These are phyloP conservation scores for Cyclophora albipunctata DNA, from an alignment of 2,888 invertebrate genomes.

Conservation along the genomic window DNA sequence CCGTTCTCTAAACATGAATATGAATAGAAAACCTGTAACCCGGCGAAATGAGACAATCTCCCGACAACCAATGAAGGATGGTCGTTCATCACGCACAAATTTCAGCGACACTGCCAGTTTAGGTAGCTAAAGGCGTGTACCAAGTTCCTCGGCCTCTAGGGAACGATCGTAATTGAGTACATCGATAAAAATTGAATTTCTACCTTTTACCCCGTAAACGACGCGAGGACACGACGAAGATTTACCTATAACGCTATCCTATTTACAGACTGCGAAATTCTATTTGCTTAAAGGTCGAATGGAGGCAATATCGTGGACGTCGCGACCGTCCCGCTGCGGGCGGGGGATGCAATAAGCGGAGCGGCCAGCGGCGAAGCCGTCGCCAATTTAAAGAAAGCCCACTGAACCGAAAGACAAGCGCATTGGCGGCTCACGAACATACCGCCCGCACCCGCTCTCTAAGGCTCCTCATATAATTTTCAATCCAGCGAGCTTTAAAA, in stretches of 20 bases:
- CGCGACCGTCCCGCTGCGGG: slow-evolving; percentile 53
- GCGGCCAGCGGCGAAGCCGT: slow-evolving; percentile 67
- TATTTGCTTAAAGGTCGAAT: slow-evolving; percentile 73
- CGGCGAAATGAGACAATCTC: slow-evolving; percentile 52
- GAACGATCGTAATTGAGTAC: slow-evolving; percentile 42
- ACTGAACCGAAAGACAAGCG: slow-evolving; percentile 77
- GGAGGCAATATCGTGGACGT: slow-evolving; percentile 73
- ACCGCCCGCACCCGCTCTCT: slow-evolving; percentile 56
- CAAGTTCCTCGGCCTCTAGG: slow-evolving; percentile 21
- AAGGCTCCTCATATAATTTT: slow-evolving; percentile 73
- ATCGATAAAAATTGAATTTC: slow-evolving; percentile 58
- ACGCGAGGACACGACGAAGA: slow-evolving; percentile 46
- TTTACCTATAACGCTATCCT: slow-evolving; percentile 65
- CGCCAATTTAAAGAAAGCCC: slow-evolving; percentile 77
- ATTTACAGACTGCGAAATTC: slow-evolving; percentile 68
- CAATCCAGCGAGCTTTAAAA: slow-evolving; percentile 74
- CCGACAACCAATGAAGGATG: slow-evolving; percentile 59
- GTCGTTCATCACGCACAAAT: slow-evolving; percentile 64
- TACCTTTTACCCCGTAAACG: slow-evolving; percentile 49
- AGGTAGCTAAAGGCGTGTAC: slow-evolving; percentile 5
- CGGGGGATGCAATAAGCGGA: slow-evolving; percentile 71
- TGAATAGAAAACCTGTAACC: slow-evolving; percentile 52
- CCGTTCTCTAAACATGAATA: slow-evolving; percentile 52
- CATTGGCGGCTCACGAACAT: slow-evolving; percentile 72
- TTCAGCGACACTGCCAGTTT: slow-evolving; percentile 29